Base-by-base conservation (phyloP, 2,888 invertebrate species). In the Cancer borealis region DNA sequence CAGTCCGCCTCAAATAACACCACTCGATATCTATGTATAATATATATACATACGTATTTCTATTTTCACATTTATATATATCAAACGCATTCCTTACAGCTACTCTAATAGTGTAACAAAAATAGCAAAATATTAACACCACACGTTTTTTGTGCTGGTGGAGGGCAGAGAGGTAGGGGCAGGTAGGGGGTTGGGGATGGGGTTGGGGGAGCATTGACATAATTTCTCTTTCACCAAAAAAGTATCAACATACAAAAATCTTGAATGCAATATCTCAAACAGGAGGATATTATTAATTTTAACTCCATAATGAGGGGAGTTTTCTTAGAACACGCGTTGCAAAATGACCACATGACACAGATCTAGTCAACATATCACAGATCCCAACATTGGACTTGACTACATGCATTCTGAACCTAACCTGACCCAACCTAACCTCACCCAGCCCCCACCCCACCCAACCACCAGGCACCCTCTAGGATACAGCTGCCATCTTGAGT, bases 401-500 rank as follows among this genome's bases (percentile, higher is more conserved):
- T 73, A 26, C 73, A 73, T 21, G 60, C 21, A 10, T 39, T 84
- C 39, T 30, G 4, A 66, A 8, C 26, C 26, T 73, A n/a, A 26
- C 8, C 73, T 8, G 5, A 26, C 73, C 73, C 17, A 66, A 8
- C 26, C 26, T 73, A n/a, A 26, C 8, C 73, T 8, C n/a, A 26
- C 73, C 73, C 73, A 5, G 10, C 73, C 73, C 73, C 84, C 84
- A 12, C 39, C 84, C 30, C 10, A n/a, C n/a, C 84, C 84, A 2
- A 30, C 6, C 8, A 79, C 26, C 10, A 10, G n/a, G 73, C 73
- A 79, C 8, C 10, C 47, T 8, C 90, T 92, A 94, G 26, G 94
- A 92, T 5, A 92, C 60, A 8, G 92, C 92, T 8, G 73, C 88
- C 46, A 92, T 91, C 87, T 95, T 93, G 54, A 93, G 93, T 73